phyloP scores from a whole-genome alignment of 2,113 vertebrate genomes.

The Geothlypis trichas region DNA sequence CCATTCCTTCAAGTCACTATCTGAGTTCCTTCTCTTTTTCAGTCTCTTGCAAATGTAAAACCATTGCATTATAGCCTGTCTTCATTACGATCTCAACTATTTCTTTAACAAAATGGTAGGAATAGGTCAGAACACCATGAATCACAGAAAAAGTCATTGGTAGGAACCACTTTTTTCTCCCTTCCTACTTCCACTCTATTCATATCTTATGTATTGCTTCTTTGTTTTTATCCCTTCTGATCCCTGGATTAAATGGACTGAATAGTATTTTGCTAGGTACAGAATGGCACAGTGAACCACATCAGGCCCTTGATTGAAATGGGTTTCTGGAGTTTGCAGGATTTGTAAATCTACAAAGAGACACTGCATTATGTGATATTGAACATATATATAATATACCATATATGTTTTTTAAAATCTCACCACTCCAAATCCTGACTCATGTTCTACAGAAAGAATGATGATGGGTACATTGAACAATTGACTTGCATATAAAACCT shows the following conservation, averaged over 20 bases:
- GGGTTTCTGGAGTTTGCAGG: neutral
- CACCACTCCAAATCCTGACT: neutral
- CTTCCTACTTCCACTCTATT: neutral
- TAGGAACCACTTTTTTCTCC: neutral
- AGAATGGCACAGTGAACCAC: neutral
- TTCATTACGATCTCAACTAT: neutral
- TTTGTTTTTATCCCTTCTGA: neutral
- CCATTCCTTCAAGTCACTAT: neutral
- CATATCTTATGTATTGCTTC: neutral
- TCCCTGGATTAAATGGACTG: neutral
- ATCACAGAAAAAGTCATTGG: neutral
- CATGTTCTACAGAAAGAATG: neutral
- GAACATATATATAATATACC: neutral
- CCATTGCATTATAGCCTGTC: neutral
- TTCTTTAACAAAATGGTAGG: neutral
- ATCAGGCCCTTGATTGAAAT: neutral
- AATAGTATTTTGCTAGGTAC: neutral
- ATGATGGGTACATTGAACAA: neutral
- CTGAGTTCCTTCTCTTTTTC: neutral
- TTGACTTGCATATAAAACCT: neutral
- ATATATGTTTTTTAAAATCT: neutral
- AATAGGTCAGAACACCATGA: neutral
- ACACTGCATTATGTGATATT: neutral
- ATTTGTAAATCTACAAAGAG: neutral
- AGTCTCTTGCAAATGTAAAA: neutral